Base-by-base conservation (phyloP, 2,113 vertebrate genomes). In the Taxidea taxus region DNA sequence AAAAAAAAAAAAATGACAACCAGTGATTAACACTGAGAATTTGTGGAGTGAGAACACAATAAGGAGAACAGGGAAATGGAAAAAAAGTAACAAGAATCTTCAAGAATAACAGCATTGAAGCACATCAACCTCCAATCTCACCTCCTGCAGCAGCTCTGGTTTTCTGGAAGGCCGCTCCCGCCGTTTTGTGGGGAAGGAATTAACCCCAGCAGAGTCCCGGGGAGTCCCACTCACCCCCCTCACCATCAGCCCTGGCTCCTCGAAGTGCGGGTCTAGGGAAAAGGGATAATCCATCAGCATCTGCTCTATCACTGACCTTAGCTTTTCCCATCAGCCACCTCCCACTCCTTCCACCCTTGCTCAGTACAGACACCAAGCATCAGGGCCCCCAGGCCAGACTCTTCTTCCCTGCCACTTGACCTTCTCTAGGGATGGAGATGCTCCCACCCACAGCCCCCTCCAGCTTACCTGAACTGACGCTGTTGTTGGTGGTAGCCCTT, bases 121-220 rank as follows among this genome's bases (percentile, higher is more conserved):
- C 60, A 78, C 58, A 4, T 75, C 49, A 58, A 51, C 20, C 27
- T 39, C 90, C 23, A 31, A n/a, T 14, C 9, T 97, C 54, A 98
- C 98, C 98, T 98, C 98, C 91, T 97, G 98, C 6, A 98, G 96
- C 78, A 97, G 93, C 60, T 98, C 98, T 0, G 95, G 97, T 95
- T 98, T 98, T 81, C 96, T 97, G 75, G 98, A 88, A 77, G 95
- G 97, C 88, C 95, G 95, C 21, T 98, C 98, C 39, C 97, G 98
- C 49, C 97, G 97, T 92, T 98, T 98, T 13, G 92, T 42, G 54
- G 97, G 97, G 87, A 98, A 98, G 80, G 97, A n/a, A 64, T 91
- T 93, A 84, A 95, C 85, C 42, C 94, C 64, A 0, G 97, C 3
- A 49, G 95, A 31, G 39, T 98, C 98, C 44, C 44, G 97, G 85